Evolutionary conservation across 2,113 vertebrate species (phyloP).

Genomic region (Campylomormyrus tamandua): DNA sequence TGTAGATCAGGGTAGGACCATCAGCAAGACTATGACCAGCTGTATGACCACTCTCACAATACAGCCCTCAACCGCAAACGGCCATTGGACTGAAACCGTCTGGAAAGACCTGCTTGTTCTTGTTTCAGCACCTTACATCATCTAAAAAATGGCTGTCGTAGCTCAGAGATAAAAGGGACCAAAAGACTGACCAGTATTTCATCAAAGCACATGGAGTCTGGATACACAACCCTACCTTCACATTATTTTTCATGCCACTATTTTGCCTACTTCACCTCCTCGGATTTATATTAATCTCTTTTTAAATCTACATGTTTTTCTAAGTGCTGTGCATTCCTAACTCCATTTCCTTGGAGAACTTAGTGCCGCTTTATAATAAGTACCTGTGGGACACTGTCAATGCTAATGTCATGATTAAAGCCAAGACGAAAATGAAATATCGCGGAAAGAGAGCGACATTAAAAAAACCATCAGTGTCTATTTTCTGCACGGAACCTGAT

Average conservation of each 20-base stretch:
- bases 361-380: not conserved
- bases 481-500: not conserved
- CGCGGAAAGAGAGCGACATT: not conserved
- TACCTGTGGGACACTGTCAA: not conserved
- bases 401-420: not conserved
- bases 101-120: not conserved
- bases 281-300: not conserved
- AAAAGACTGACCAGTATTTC: not conserved
- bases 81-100: not conserved
- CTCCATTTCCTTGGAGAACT: not conserved
- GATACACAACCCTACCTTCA: not conserved
- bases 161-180: not conserved
- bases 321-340: not conserved
- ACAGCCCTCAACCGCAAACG: not conserved
- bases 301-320: not conserved
- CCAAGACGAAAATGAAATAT: not conserved
- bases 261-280: not conserved
- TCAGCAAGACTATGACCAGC: not conserved
- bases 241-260: not conserved
- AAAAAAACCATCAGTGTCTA: not conserved
- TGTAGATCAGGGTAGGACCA: not conserved
- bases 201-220: not conserved
- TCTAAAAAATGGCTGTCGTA: not conserved
- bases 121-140: slow-evolving; percentile 5
- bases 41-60: not conserved